Percentiles rank a stretch among this genome's conserved stretches.
phyloP scores from a whole-genome alignment of 2,888 invertebrate species.

The Agapostemon virescens region DNA sequence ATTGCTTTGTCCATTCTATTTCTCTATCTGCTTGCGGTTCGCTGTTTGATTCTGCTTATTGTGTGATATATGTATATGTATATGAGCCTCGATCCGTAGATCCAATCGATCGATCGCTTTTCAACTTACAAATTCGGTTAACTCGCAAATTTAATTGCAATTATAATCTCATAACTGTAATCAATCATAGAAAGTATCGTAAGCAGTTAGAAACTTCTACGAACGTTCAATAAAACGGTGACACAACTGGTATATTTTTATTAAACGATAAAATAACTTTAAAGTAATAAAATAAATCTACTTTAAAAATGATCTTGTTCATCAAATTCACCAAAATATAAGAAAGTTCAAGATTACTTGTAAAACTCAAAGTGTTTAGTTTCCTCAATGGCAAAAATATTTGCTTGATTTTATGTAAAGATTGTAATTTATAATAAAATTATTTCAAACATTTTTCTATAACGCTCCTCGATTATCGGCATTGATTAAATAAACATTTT shows the following conservation, averaged over 20 bases:
- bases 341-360: not conserved
- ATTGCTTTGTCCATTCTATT: constrained; percentile 55
- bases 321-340: not conserved
- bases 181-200: not conserved
- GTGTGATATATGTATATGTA: constrained; percentile 70
- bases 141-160: not conserved
- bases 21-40: constrained; percentile 74
- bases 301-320: not conserved
- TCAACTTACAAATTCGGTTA: not conserved
- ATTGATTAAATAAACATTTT: not conserved
- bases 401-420: not conserved
- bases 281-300: not conserved
- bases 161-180: not conserved
- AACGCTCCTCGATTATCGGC: not conserved
- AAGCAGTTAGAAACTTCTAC: not conserved
- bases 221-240: not conserved
- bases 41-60: constrained; percentile 61
- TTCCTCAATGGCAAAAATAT: not conserved
- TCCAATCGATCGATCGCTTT: constrained; percentile 33
- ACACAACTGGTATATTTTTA: not conserved
- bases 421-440: not conserved
- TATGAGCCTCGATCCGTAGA: constrained; percentile 68
- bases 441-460: not conserved
- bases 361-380: not conserved
- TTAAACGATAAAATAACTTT: not conserved